phyloP scores from a whole-genome alignment of 2,888 invertebrate genomes.

The Ceratothoa steindachneri region DNA sequence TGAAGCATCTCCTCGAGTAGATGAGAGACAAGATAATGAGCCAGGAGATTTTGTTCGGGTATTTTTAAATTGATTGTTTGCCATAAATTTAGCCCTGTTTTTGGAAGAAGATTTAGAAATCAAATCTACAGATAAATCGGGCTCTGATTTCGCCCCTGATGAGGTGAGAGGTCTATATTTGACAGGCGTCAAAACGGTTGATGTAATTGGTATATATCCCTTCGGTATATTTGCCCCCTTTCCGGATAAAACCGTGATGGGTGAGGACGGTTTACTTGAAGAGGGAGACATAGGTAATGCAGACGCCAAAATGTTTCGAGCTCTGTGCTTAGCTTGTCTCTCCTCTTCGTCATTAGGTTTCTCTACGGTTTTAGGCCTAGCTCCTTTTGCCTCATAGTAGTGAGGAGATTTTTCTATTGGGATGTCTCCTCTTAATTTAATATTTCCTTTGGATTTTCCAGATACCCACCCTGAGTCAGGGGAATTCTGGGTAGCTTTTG shows the following conservation, averaged over 20 bases:
- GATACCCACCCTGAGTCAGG: neutral
- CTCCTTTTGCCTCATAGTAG: constrained; percentile 9
- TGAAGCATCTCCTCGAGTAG: no score
- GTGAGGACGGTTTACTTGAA: constrained; percentile 32
- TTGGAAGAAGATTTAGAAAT: neutral
- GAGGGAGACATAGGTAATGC: constrained; percentile 42
- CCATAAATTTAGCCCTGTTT: neutral
- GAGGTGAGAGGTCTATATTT: constrained; percentile 26
- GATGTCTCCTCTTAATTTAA: neutral
- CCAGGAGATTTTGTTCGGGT: neutral
- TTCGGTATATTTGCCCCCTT: constrained; percentile 23
- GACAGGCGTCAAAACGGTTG: constrained; percentile 31
- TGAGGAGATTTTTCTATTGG: neutral
- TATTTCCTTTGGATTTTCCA: neutral
- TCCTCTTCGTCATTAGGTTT: constrained; percentile 23
- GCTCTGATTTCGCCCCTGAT: neutral
- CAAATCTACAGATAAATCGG: neutral
- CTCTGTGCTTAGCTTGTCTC: constrained; percentile 39
- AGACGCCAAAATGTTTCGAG: constrained; percentile 40
- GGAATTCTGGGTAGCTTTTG: no score
- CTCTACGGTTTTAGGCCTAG: constrained; percentile 23
- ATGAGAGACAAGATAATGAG: neutral
- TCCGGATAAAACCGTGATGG: neutral
- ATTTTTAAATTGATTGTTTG: neutral
- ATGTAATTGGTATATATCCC: constrained; percentile 37